A percentile compares a stretch with the other conserved stretches of the same genome.
These are phyloP conservation scores for Pyrochroa serraticornis DNA, from an alignment of 2,888 invertebrate species.

Conservation along the genomic window DNA sequence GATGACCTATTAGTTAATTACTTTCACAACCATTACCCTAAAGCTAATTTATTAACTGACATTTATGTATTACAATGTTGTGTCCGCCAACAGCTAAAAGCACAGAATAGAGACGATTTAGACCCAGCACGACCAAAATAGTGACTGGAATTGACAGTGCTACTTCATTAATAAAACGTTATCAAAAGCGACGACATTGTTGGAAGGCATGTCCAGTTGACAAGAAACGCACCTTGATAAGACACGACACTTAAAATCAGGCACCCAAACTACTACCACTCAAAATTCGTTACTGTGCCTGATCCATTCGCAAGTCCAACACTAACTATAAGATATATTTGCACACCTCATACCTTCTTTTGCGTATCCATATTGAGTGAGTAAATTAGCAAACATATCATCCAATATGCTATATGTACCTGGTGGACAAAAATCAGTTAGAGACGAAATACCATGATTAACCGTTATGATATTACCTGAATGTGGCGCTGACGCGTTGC, in stretches of 20 bases:
- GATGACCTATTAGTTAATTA: too few species aligned
- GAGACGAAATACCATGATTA: slow-evolving; percentile 6
- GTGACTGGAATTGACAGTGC: too few species aligned
- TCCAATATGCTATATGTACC: slow-evolving; percentile 49
- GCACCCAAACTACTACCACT: slow-evolving; percentile 7
- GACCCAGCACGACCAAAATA: too few species aligned
- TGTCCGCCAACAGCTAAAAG: too few species aligned
- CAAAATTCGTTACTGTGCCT: slow-evolving; percentile 15
- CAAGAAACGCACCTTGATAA: too few species aligned
- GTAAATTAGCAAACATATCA: slow-evolving; percentile 51
- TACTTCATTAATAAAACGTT: too few species aligned
- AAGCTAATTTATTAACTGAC: too few species aligned
- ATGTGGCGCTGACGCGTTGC: slow-evolving; percentile 35
- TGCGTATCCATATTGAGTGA: slow-evolving; percentile 47
- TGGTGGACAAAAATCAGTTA: slow-evolving; percentile 20
- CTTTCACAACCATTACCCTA: too few species aligned
- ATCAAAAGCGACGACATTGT: too few species aligned
- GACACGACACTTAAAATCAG: slow-evolving; percentile 5
- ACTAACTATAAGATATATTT: slow-evolving; percentile 27
- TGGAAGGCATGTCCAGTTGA: too few species aligned
- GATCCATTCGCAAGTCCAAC: slow-evolving; percentile 22
- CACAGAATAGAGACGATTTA: too few species aligned
- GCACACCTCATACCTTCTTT: slow-evolving; percentile 50
- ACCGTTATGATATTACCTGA: slow-evolving; percentile 37
- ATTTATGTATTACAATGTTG: too few species aligned